Evolutionary conservation across 1,140 invertebrate genomes (phyloP).

Genomic region (Galleria mellonella): DNA sequence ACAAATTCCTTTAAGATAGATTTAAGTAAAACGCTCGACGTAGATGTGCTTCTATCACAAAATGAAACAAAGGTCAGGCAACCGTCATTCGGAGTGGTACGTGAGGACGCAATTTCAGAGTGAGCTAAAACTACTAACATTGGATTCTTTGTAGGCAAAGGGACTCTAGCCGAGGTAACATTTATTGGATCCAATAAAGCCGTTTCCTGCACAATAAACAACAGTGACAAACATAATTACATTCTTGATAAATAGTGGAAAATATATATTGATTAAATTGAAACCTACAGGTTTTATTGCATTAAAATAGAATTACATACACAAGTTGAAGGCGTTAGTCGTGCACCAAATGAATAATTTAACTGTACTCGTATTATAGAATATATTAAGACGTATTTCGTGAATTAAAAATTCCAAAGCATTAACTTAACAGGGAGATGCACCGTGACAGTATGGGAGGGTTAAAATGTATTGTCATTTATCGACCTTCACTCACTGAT

Average conservation of each 20-base stretch:
- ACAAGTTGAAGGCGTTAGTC: too few species aligned
- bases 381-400: not conserved
- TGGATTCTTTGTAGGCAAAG: not conserved
- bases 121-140: not conserved
- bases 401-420: not conserved
- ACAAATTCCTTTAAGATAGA: conserved; percentile 3
- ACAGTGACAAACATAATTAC: conserved; percentile 14
- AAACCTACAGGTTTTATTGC: too few species aligned
- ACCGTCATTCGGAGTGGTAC: not conserved
- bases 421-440: too few species aligned
- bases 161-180: conserved; percentile 2
- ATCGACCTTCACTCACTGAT: too few species aligned
- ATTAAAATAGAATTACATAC: too few species aligned
- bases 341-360: too few species aligned
- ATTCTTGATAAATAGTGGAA: conserved; percentile 10
- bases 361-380: not conserved
- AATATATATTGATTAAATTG: too few species aligned
- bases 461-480: too few species aligned
- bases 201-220: conserved; percentile 2
- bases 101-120: not conserved
- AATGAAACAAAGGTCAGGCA: too few species aligned
- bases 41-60: too few species aligned
- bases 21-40: conserved; percentile 6
- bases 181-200: conserved; percentile 4
- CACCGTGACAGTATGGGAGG: too few species aligned